Conservation (phyloP, 2,113 vertebrate species). For the Cnemophilus loriae region DNA sequence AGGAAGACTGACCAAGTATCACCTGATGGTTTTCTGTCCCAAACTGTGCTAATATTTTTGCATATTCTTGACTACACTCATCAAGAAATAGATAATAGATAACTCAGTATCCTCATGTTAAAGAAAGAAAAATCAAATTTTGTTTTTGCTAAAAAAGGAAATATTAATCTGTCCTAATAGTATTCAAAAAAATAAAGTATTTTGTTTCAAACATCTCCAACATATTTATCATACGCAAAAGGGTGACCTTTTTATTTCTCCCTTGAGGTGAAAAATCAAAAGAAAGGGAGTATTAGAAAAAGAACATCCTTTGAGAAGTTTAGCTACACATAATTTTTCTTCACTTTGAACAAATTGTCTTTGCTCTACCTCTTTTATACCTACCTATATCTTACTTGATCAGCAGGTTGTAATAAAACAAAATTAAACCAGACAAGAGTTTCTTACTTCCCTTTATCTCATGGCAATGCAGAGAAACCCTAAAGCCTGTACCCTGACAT, state of each 20-base stretch:
- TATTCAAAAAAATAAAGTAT: background rate
- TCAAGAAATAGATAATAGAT: background rate
- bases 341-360: background rate
- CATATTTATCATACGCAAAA: background rate
- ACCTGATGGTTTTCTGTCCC: background rate
- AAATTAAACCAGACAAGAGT: background rate
- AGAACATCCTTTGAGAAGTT: background rate
- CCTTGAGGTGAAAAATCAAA: background rate
- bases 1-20: background rate
- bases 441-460: background rate
- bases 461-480: background rate
- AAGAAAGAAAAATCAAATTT: background rate
- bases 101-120: background rate
- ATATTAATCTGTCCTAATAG: background rate
- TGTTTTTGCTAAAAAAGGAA: background rate
- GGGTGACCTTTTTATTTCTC: background rate
- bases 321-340: background rate
- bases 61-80: background rate
- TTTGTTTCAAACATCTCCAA: background rate
- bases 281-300: background rate
- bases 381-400: background rate
- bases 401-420: background rate
- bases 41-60: background rate
- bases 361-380: background rate
- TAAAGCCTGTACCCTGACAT: background rate